These are phyloP conservation scores for Oreohelix idahoensis DNA, from an alignment of 1,140 invertebrate genomes.

Conservation along the genomic window DNA sequence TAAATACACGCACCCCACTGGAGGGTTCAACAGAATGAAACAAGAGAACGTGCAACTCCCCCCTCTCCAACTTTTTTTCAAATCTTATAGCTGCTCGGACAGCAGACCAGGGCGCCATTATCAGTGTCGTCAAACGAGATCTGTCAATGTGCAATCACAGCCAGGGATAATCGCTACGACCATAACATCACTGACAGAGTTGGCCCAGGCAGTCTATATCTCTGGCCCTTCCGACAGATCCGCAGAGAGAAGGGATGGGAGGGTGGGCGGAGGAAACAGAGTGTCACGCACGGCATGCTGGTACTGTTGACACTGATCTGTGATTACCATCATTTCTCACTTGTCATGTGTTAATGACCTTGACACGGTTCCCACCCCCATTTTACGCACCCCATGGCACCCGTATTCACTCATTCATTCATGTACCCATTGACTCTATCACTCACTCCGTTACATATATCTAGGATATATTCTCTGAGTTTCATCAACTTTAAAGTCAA, in stretches of 20 bases:
- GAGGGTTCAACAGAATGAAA: too few species aligned
- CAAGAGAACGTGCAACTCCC: too few species aligned
- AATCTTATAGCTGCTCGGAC: too few species aligned
- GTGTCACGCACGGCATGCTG: neutral
- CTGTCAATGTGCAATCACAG: neutral
- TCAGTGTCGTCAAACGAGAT: neutral
- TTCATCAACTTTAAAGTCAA: too few species aligned
- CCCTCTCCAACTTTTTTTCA: too few species aligned
- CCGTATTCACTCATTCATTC: too few species aligned
- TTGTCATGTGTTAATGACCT: neutral
- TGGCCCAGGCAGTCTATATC: neutral
- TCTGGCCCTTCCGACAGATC: neutral
- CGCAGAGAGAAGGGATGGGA: neutral
- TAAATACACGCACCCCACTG: too few species aligned
- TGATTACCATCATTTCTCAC: conserved; percentile 3
- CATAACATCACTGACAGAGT: neutral
- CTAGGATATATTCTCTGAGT: too few species aligned
- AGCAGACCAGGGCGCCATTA: neutral
- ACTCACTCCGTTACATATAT: too few species aligned
- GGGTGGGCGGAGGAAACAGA: neutral
- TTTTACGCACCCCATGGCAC: too few species aligned
- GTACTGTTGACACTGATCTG: conserved; percentile 11
- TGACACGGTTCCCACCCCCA: neutral
- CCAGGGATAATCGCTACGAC: neutral
- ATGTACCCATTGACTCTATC: too few species aligned